Percentiles rank a stretch among this genome's conserved stretches.
Evolutionary conservation across 2,113 vertebrate species (phyloP).

Genomic region (Gorsachius goisagi): DNA sequence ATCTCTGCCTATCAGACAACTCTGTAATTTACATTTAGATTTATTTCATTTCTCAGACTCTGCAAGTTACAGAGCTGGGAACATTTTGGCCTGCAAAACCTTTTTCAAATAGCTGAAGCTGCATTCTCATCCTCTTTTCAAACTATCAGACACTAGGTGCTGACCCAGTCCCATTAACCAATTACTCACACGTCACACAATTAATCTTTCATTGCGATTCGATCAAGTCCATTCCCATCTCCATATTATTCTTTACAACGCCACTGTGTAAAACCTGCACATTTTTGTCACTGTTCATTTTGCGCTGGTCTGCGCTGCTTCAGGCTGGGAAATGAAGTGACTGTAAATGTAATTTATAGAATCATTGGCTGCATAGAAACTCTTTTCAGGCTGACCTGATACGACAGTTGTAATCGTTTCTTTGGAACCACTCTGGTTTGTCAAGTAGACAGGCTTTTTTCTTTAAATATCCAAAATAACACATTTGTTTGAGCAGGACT

Average conservation of each 20-base stretch:
- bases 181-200: slow-evolving; percentile 68
- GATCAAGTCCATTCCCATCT: slow-evolving; percentile 52
- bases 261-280: slow-evolving; percentile 32
- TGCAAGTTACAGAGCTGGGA: slow-evolving; percentile 64
- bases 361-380: not conserved
- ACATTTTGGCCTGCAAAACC: slow-evolving; percentile 67
- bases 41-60: slow-evolving; percentile 73
- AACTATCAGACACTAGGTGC: slow-evolving; percentile 58
- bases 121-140: slow-evolving; percentile 68
- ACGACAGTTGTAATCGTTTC: not conserved
- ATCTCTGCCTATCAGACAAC: slow-evolving; percentile 60
- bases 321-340: slow-evolving; percentile 41
- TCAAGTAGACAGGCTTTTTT: slow-evolving; percentile 21
- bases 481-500: slow-evolving; percentile 48
- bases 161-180: slow-evolving; percentile 74
- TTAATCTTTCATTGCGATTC: slow-evolving; percentile 72
- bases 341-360: slow-evolving; percentile 54
- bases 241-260: slow-evolving; percentile 59
- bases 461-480: slow-evolving; percentile 55
- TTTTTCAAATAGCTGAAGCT: slow-evolving; percentile 71
- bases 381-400: slow-evolving; percentile 40
- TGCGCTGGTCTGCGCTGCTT: slow-evolving; percentile 5
- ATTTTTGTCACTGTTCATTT: slow-evolving; percentile 58
- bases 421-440: slow-evolving; percentile 28
- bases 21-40: slow-evolving; percentile 73